phyloP scores from a whole-genome alignment of 2,797 vertebrate genomes.

The Sylvilagus floridanus region DNA sequence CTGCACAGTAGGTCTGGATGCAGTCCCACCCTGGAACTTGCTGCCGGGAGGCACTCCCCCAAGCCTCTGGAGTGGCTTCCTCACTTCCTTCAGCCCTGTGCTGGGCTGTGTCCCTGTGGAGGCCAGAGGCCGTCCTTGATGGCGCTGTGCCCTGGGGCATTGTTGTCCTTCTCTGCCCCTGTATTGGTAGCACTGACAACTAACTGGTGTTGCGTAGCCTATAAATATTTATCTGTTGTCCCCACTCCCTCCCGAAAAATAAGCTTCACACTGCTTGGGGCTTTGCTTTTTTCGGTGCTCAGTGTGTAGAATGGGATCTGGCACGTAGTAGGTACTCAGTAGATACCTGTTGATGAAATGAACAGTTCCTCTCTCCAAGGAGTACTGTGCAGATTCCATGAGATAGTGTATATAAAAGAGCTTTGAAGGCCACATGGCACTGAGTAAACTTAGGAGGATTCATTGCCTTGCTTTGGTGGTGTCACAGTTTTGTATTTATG shows the following conservation, averaged over 20 bases:
- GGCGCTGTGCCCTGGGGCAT: neutral
- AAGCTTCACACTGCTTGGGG: neutral
- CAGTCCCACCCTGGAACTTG: neutral
- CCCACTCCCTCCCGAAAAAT: neutral
- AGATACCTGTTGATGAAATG: neutral
- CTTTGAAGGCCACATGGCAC: neutral
- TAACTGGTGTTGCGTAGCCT: neutral
- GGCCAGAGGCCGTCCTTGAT: neutral
- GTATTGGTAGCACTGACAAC: neutral
- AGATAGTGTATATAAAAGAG: neutral
- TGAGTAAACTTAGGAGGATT: neutral
- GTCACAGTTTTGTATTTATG: neutral
- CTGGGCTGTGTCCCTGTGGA: neutral
- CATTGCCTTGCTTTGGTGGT: neutral
- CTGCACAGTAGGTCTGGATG: neutral
- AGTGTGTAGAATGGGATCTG: neutral
- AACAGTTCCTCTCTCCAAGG: neutral
- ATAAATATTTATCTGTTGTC: neutral
- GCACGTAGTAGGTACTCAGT: neutral
- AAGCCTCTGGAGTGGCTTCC: neutral
- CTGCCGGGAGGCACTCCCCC: neutral
- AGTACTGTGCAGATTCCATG: neutral
- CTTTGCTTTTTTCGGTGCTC: neutral
- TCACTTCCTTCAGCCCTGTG: slow-evolving; percentile 2
- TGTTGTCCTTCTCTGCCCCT: neutral